These are phyloP conservation scores for Epirrhoe alternata DNA, from an alignment of 2,888 invertebrate genomes.

Conservation along the genomic window DNA sequence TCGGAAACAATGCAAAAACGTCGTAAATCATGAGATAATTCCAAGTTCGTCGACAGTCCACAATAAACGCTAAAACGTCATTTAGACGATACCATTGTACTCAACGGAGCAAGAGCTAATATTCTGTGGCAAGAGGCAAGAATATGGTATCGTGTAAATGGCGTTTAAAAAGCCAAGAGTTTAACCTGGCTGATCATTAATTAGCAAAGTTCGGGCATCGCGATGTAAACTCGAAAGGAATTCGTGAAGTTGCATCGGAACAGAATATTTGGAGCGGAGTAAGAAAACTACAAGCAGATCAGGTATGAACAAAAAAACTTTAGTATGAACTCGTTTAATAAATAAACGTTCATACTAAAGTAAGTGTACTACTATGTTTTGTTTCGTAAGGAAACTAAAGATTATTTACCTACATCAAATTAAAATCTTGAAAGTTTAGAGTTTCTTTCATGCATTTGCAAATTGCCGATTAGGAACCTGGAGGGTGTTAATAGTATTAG, in stretches of 20 bases:
- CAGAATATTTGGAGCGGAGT: conserved; percentile 37
- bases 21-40: conserved; percentile 4
- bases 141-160: no score
- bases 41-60: conserved; percentile 26
- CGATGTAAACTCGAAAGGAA: conserved; percentile 52
- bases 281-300: background rate
- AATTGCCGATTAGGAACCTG: no score
- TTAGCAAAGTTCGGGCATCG: conserved; percentile 59
- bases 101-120: no score
- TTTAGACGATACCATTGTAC: no score
- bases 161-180: conserved; percentile 39
- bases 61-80: conserved; percentile 43
- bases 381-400: no score
- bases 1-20: background rate
- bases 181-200: conserved; percentile 57
- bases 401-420: no score
- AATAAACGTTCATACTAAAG: no score
- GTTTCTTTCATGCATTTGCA: no score
- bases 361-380: no score
- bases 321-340: background rate
- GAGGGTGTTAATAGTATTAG: no score
- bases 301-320: conserved; percentile 2
- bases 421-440: no score
- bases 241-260: conserved; percentile 51
- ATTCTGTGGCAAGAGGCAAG: no score